phyloP scores from a whole-genome alignment of 2,888 invertebrate genomes.

The Apamea monoglypha region DNA sequence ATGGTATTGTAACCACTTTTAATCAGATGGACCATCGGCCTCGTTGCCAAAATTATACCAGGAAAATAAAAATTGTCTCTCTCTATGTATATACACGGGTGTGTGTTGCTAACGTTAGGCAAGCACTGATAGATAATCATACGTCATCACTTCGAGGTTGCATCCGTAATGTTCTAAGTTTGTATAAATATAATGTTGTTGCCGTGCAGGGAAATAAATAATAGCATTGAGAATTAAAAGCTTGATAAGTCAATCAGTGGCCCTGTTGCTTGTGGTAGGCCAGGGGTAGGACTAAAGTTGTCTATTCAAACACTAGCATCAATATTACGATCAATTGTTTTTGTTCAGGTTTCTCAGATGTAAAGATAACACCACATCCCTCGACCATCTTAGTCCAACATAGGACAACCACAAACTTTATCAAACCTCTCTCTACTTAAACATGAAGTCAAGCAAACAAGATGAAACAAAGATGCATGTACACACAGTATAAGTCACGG shows the following conservation, averaged over 20 bases:
- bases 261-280: background rate
- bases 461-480: conserved; percentile 23
- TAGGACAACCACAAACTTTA: background rate
- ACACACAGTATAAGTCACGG: conserved; percentile 2
- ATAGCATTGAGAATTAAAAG: conserved; percentile 15
- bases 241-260: conserved; percentile 2
- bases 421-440: conserved; percentile 14
- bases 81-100: background rate
- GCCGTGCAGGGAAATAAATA: conserved; percentile 1
- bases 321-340: background rate
- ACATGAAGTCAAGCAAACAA: conserved; percentile 19
- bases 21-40: background rate
- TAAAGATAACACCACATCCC: background rate
- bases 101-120: conserved; percentile 28
- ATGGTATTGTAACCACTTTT: background rate
- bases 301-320: background rate
- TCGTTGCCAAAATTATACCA: conserved; percentile 6
- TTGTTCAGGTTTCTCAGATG: background rate
- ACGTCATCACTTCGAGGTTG: conserved; percentile 50
- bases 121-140: conserved; percentile 41
- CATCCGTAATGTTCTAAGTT: conserved; percentile 20
- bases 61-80: conserved; percentile 1
- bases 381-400: background rate
- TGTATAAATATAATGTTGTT: conserved; percentile 18
- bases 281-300: background rate